A percentile compares a stretch with the other conserved stretches of the same genome.
Conservation (phyloP, 2,888 invertebrate species). For the Steinernema hermaphroditum region DNA sequence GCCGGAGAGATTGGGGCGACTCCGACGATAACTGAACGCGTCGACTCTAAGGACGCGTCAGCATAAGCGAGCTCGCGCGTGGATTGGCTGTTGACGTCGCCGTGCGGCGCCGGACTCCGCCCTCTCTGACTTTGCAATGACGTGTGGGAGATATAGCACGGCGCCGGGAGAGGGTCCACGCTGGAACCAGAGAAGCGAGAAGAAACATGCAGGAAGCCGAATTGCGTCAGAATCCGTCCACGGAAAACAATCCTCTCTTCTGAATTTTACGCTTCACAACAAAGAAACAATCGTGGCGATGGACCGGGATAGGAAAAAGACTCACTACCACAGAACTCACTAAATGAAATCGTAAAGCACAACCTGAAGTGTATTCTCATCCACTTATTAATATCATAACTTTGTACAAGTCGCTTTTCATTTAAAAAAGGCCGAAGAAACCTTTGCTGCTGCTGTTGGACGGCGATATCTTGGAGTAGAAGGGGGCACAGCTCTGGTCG, state of each 20-base stretch:
- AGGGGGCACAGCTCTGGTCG: constrained; percentile 18
- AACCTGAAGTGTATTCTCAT: background rate
- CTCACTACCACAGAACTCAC: background rate
- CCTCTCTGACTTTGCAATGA: background rate
- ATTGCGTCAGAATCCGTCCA: background rate
- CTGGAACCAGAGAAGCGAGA: constrained; percentile 5
- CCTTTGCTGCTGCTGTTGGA: constrained; percentile 15
- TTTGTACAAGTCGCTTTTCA: constrained; percentile 2
- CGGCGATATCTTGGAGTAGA: background rate
- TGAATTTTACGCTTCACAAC: background rate
- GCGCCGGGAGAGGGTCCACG: background rate
- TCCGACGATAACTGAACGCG: background rate
- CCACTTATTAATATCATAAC: background rate
- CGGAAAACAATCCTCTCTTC: too few relatives aligned
- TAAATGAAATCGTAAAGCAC: background rate
- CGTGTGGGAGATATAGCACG: background rate
- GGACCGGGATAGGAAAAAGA: background rate
- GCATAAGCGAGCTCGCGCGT: background rate
- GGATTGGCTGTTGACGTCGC: background rate
- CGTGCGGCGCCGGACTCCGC: background rate
- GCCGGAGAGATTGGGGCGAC: background rate
- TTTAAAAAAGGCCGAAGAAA: constrained; percentile 4
- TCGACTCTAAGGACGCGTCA: constrained; percentile 7
- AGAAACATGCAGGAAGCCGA: background rate
- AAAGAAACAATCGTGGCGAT: background rate